These are phyloP conservation scores for Anser brachyrhynchus DNA, from an alignment of 2,113 vertebrate species.

Conservation along the genomic window DNA sequence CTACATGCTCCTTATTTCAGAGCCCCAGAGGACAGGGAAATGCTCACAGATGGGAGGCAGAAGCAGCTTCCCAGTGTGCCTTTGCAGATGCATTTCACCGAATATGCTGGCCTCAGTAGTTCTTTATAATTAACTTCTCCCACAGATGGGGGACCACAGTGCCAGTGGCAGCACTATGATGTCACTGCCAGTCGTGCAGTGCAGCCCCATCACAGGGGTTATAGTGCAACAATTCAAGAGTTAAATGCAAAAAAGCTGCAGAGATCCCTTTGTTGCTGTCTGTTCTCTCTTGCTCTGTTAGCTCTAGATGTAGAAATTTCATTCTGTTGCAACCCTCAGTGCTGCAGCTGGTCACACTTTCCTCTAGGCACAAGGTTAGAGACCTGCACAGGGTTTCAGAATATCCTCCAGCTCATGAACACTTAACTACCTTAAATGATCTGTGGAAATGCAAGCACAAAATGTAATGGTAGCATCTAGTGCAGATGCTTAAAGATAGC, in stretches of 20 bases:
- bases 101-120: background rate
- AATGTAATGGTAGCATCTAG: background rate
- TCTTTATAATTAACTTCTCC: background rate
- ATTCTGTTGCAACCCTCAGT: background rate
- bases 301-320: background rate
- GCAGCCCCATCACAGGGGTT: background rate
- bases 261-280: background rate
- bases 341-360: background rate
- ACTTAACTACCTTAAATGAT: background rate
- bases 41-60: background rate
- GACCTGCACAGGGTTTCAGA: background rate
- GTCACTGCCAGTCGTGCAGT: background rate
- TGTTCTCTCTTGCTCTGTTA: background rate
- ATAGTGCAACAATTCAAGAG: background rate
- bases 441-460: background rate
- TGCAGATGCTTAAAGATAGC: fast-evolving
- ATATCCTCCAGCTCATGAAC: background rate
- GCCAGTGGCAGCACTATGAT: background rate
- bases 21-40: background rate
- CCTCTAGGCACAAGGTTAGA: background rate
- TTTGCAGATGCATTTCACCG: background rate
- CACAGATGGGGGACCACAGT: background rate
- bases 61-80: background rate
- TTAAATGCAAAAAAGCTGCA: background rate
- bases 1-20: background rate